phyloP scores from a whole-genome alignment of 1,140 invertebrate species.

The Carcinoscorpius rotundicauda region DNA sequence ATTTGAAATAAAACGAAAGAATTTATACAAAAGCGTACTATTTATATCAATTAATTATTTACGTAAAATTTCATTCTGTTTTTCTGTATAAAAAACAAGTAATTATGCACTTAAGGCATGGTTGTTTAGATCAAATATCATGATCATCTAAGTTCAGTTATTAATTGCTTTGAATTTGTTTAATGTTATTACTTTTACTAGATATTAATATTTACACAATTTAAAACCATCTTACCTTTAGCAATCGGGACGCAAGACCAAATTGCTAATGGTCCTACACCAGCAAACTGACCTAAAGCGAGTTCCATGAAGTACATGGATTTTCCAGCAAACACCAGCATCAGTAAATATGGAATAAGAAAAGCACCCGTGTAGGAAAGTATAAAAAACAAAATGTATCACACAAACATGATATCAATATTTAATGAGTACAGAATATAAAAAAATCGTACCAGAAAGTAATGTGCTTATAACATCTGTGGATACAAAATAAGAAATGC shows the following conservation, averaged over 20 bases:
- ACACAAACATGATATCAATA: conserved; percentile 15
- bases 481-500: not conserved
- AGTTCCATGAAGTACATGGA: conserved; percentile 55
- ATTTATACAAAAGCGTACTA: too few species aligned
- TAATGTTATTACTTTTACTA: too few species aligned
- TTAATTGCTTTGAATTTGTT: too few species aligned
- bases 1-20: too few species aligned
- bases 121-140: too few species aligned
- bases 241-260: conserved; percentile 38
- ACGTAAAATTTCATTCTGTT: too few species aligned
- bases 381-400: too few species aligned
- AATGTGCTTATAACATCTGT: not conserved
- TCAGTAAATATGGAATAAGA: conserved; percentile 63
- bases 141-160: too few species aligned
- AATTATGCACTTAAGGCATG: too few species aligned
- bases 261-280: conserved; percentile 36
- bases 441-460: not conserved
- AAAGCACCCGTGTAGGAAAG: conserved; percentile 49
- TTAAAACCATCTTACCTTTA: conserved; percentile 28
- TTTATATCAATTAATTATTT: too few species aligned
- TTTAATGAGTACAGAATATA: conserved; percentile 5
- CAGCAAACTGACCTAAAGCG: conserved; percentile 42
- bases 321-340: conserved; percentile 60
- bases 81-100: too few species aligned
- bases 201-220: too few species aligned